phyloP scores from a whole-genome alignment of 1,140 invertebrate species.

The Mesaphorura yosii region DNA sequence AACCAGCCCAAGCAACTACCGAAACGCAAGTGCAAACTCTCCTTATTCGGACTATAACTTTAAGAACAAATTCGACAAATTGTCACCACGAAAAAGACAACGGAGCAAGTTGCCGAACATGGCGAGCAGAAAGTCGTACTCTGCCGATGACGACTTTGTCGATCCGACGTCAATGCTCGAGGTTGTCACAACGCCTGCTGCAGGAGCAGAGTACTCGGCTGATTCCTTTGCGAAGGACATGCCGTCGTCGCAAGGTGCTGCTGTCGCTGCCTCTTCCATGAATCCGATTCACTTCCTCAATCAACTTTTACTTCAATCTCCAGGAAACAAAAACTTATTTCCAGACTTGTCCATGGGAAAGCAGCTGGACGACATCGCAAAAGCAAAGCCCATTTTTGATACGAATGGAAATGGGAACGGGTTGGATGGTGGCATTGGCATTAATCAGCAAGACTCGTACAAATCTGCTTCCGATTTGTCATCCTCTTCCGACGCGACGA shows the following conservation, averaged over 20 bases:
- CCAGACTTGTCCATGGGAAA: no score
- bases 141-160: constrained; percentile 25
- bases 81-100: constrained; percentile 14
- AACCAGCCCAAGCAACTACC: not conserved
- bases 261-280: not conserved
- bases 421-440: no score
- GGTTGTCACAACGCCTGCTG: constrained; percentile 7
- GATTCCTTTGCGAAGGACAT: constrained; percentile 5
- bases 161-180: constrained; percentile 28
- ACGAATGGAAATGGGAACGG: no score
- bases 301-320: no score
- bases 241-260: not conserved
- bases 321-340: no score
- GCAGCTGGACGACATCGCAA: no score
- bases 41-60: no score
- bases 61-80: constrained; percentile 12
- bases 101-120: not conserved
- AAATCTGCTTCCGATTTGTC: constrained; percentile 6
- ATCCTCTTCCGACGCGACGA: constrained; percentile 12
- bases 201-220: constrained; percentile 3
- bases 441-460: not conserved
- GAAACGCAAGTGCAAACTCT: no score
- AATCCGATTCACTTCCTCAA: not conserved
- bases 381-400: no score
- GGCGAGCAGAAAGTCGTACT: no score